phyloP scores from a whole-genome alignment of 2,888 invertebrate genomes.

The Pyrrhia umbra region DNA sequence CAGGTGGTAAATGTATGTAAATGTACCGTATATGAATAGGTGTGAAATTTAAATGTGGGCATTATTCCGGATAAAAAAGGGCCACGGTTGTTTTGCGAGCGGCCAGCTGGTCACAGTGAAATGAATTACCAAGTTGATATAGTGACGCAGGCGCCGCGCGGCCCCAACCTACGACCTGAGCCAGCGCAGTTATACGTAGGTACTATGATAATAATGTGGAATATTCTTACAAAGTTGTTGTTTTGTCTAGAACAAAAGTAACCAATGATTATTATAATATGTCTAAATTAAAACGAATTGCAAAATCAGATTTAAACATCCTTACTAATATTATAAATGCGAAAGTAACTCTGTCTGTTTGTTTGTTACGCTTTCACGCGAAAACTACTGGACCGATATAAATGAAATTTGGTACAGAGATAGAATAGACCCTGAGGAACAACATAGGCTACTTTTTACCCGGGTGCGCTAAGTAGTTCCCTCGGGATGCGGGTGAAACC shows the following conservation, averaged over 20 bases:
- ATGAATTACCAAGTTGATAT: constrained; percentile 74
- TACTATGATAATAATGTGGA: constrained; percentile 41
- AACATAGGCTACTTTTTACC: too few relatives aligned
- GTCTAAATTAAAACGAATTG: not conserved
- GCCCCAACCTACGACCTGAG: constrained; percentile 73
- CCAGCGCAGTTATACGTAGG: constrained; percentile 41
- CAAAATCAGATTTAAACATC: too few relatives aligned
- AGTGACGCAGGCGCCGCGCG: constrained; percentile 62
- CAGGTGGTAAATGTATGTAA: constrained; percentile 59
- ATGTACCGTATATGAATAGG: constrained; percentile 35
- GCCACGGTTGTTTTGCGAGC: constrained; percentile 67
- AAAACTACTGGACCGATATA: too few relatives aligned
- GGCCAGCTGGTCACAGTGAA: constrained; percentile 66
- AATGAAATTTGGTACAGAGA: too few relatives aligned
- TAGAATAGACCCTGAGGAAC: too few relatives aligned
- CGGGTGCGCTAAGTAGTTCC: too few relatives aligned
- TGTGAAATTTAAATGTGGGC: constrained; percentile 60
- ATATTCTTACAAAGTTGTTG: constrained; percentile 39
- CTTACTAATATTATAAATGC: too few relatives aligned
- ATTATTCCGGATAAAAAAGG: constrained; percentile 56
- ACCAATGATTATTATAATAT: constrained; percentile 1
- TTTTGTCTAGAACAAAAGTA: constrained; percentile 21
- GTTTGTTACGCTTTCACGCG: too few relatives aligned
- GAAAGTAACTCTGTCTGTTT: too few relatives aligned
- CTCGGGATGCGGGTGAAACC: too few relatives aligned